Conservation (phyloP, 2,888 invertebrate species). For the Schizotus pectinicornis region DNA sequence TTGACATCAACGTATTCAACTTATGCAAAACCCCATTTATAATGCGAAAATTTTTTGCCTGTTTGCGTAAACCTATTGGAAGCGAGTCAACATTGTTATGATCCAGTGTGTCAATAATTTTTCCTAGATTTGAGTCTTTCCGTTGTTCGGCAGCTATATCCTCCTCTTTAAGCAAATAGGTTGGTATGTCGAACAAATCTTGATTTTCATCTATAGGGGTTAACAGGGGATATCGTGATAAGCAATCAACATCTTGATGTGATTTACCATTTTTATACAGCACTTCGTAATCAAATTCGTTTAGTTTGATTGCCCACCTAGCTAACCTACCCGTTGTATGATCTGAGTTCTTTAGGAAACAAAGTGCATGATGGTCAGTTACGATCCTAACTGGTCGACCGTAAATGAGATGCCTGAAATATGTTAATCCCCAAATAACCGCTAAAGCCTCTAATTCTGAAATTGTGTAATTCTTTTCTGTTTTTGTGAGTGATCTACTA, state of each 20-base stretch:
- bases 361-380: conserved; percentile 25
- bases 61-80: not conserved
- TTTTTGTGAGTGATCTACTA: conserved; percentile 10
- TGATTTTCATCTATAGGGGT: not conserved
- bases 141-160: conserved; percentile 5
- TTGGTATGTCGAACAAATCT: conserved; percentile 4
- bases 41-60: too few species aligned
- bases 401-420: conserved; percentile 12
- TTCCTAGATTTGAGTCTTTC: conserved; percentile 1
- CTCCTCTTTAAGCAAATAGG: conserved; percentile 3
- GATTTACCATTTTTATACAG: conserved; percentile 13
- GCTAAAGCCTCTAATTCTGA: conserved; percentile 23
- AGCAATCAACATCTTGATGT: conserved; percentile 21
- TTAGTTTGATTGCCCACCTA: conserved; percentile 22
- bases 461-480: conserved; percentile 28
- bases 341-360: conserved; percentile 19
- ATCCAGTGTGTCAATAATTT: not conserved
- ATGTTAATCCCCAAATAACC: conserved; percentile 7
- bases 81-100: too few species aligned
- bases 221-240: conserved; percentile 13
- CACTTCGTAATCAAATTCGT: conserved; percentile 18
- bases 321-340: conserved; percentile 20
- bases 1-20: not conserved
- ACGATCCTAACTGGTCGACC: conserved; percentile 7
- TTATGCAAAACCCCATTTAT: not conserved